phyloP scores from a whole-genome alignment of 2,888 invertebrate species.

The Mesochorus sp. region DNA sequence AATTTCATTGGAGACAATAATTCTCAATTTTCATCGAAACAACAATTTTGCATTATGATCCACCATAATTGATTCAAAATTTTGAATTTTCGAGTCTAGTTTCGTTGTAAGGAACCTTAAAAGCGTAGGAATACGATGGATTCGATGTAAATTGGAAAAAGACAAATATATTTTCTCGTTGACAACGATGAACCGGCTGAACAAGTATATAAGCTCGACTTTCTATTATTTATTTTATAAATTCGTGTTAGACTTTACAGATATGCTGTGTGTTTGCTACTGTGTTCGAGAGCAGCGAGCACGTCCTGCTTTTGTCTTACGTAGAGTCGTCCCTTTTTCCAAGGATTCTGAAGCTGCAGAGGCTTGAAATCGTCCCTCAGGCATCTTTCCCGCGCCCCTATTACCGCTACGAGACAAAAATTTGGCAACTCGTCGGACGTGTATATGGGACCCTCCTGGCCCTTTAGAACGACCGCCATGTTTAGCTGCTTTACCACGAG shows the following conservation, averaged over 20 bases:
- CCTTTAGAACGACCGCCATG: constrained; percentile 94
- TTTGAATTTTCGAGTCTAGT: too few species aligned
- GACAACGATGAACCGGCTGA: constrained; percentile 14
- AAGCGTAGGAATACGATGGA: too few species aligned
- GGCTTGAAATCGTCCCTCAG: constrained; percentile 97
- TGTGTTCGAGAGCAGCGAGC: constrained; percentile 93
- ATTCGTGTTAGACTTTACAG: too few species aligned
- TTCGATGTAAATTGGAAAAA: too few species aligned
- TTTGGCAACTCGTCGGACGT: constrained; percentile 91
- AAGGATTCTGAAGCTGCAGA: constrained; percentile 96
- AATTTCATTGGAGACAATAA: too few species aligned
- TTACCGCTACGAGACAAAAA: constrained; percentile 97
- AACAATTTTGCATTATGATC: too few species aligned
- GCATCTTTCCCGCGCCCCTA: constrained; percentile 96
- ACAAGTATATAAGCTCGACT: constrained; percentile 47
- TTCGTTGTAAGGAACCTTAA: too few species aligned
- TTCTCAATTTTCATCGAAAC: too few species aligned
- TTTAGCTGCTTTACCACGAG: constrained; percentile 97
- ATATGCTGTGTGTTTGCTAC: constrained; percentile 90
- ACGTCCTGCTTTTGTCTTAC: constrained; percentile 96
- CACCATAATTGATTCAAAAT: too few species aligned
- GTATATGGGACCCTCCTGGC: constrained; percentile 93
- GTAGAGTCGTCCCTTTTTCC: constrained; percentile 96
- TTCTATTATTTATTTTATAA: constrained; percentile 55
- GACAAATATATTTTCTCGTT: too few species aligned